Evolutionary conservation across 2,113 vertebrate genomes (phyloP).

Genomic region (Phoenicopterus ruber): DNA sequence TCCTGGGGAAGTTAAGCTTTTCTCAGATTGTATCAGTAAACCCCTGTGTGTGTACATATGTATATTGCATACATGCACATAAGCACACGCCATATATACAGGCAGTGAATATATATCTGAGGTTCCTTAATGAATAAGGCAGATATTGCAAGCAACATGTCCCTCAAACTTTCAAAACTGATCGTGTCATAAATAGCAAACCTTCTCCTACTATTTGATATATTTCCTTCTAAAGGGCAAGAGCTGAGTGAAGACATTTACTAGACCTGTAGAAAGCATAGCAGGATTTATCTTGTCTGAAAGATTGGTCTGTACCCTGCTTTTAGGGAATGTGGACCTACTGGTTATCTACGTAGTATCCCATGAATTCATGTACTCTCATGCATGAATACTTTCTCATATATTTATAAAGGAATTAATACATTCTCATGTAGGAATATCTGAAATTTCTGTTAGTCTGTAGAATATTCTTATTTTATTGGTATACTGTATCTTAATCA

Average conservation of each 20-base stretch:
- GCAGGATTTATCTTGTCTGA: not conserved
- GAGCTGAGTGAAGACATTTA: not conserved
- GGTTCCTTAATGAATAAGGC: not conserved
- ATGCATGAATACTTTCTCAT: not conserved
- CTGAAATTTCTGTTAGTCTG: not conserved
- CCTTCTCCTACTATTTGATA: not conserved
- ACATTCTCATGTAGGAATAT: not conserved
- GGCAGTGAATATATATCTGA: not conserved
- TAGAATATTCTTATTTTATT: not conserved
- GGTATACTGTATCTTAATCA: not conserved
- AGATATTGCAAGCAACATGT: not conserved
- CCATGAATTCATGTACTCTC: not conserved
- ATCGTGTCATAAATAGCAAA: not conserved
- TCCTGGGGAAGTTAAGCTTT: not conserved
- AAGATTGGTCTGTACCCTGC: not conserved
- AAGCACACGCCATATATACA: not conserved
- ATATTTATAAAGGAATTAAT: not conserved
- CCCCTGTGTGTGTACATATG: accelerated
- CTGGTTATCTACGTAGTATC: not conserved
- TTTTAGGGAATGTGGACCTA: not conserved
- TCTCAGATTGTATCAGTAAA: not conserved
- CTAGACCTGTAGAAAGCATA: not conserved
- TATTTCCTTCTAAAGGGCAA: not conserved
- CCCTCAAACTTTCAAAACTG: not conserved
- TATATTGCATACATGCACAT: not conserved